Conservation (phyloP, 2,113 vertebrate species). For the Orientallactaga bullata region DNA sequence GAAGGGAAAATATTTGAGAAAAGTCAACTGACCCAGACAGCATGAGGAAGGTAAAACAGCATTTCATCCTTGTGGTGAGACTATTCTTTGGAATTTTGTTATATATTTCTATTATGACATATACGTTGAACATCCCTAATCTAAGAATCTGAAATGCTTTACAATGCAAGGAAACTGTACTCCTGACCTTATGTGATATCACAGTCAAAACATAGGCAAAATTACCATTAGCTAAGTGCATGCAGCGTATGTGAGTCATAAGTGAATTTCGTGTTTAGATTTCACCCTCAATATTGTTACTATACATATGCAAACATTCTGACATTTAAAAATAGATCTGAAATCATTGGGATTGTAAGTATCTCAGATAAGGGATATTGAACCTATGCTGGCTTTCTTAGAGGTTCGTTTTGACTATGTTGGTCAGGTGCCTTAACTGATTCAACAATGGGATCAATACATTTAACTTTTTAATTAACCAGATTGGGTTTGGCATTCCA, state of each 20-base stretch:
- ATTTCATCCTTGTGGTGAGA: not conserved
- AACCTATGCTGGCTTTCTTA: not conserved
- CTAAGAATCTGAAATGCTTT: not conserved
- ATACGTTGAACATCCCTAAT: not conserved
- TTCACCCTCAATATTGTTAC: not conserved
- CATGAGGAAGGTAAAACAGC: not conserved
- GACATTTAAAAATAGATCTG: not conserved
- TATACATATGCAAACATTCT: not conserved
- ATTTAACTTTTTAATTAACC: conserved; percentile 35
- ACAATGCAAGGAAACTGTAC: not conserved
- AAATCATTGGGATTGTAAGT: not conserved
- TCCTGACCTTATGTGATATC: not conserved
- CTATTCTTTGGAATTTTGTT: not conserved
- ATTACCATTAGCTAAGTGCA: not conserved
- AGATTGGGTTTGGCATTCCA: not conserved
- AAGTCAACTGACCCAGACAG: not conserved
- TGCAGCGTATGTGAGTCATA: not conserved
- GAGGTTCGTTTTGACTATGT: not conserved
- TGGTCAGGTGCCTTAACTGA: not conserved
- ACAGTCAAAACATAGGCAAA: not conserved
- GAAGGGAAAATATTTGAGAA: conserved; percentile 1
- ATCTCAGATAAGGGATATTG: not conserved
- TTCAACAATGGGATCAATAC: not conserved
- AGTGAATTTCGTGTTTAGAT: not conserved
- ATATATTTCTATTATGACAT: not conserved